Percentiles rank a stretch among this genome's conserved stretches.
These are phyloP conservation scores for Forpus xanthops DNA, from an alignment of 2,797 vertebrate species.

Conservation along the genomic window DNA sequence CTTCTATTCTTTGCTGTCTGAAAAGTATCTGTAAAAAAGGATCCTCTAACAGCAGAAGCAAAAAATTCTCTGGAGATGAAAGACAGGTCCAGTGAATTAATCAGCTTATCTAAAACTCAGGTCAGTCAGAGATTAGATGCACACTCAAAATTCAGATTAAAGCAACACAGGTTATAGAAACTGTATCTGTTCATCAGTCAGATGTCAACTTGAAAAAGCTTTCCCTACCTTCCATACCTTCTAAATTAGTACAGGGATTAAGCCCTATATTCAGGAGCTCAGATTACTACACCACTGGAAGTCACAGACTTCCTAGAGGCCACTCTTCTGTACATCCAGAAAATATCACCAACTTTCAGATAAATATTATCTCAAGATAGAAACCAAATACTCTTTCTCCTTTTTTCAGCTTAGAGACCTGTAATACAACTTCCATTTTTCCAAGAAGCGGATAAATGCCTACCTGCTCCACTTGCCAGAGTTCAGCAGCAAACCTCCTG, in stretches of 20 bases:
- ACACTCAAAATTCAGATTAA: background rate
- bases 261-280: background rate
- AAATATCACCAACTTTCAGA: background rate
- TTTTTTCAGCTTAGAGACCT: background rate
- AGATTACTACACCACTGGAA: background rate
- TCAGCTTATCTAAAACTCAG: background rate
- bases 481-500: background rate
- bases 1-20: background rate
- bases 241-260: background rate
- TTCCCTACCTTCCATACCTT: background rate
- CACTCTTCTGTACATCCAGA: background rate
- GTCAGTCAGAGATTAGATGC: background rate
- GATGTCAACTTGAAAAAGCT: background rate
- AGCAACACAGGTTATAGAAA: background rate
- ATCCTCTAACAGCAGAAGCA: background rate
- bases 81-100: background rate
- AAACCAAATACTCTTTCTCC: background rate
- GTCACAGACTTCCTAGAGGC: background rate
- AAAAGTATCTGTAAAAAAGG: background rate
- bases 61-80: background rate
- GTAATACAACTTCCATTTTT: background rate
- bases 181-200: fast-evolving
- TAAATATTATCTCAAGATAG: background rate
- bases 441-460: background rate
- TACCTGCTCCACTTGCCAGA: background rate